These are phyloP conservation scores for Taurulus bubalis DNA, from an alignment of 2,113 vertebrate species.

Conservation along the genomic window DNA sequence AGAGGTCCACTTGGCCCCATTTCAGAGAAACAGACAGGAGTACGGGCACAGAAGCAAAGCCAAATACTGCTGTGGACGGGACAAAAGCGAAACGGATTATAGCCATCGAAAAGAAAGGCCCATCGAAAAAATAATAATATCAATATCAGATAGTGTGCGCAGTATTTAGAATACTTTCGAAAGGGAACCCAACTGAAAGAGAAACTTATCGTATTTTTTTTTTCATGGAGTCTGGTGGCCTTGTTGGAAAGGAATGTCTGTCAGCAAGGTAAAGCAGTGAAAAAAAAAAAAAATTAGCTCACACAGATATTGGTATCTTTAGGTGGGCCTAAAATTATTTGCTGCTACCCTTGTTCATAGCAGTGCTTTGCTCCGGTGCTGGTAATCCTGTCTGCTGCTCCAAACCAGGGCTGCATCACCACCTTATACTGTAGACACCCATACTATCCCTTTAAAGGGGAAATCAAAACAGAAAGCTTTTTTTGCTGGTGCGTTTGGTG, in stretches of 20 bases:
- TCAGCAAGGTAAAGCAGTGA: neutral
- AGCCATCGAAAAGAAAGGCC: neutral
- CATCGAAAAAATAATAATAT: neutral
- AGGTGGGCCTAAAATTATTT: too few relatives aligned
- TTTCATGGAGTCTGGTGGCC: neutral
- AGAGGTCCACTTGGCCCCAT: too few relatives aligned
- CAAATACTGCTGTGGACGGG: neutral
- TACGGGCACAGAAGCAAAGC: neutral
- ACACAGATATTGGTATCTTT: too few relatives aligned
- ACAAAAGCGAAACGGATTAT: too few relatives aligned
- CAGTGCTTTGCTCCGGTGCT: too few relatives aligned
- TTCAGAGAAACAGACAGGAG: neutral
- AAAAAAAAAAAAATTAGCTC: too few relatives aligned
- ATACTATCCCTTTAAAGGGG: neutral
- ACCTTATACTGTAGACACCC: neutral
- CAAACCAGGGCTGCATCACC: too few relatives aligned
- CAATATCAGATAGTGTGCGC: neutral
- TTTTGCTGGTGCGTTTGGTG: too few relatives aligned
- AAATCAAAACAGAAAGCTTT: neutral
- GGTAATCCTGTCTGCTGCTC: neutral
- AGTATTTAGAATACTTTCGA: neutral
- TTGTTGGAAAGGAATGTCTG: neutral
- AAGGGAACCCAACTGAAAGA: neutral
- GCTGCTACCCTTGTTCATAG: too few relatives aligned
- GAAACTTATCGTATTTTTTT: neutral